Percentiles rank a stretch among this genome's conserved stretches.
Conservation (phyloP, 53 echinoderm and acorn worm genomes). For the Temnopleurus reevesii region DNA sequence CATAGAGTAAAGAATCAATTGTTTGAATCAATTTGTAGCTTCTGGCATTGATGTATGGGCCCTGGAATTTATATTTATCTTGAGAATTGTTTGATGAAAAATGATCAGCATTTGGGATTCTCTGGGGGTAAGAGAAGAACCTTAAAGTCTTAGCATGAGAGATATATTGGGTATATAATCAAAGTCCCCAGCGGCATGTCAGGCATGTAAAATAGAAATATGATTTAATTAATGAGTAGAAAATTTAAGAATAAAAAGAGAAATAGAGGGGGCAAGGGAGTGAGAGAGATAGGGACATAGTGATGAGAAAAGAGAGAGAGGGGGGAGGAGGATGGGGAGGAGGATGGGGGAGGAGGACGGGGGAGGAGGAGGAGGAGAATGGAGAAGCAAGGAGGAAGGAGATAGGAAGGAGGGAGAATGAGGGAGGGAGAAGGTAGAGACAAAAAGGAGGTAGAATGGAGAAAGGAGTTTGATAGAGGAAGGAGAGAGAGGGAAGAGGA, state of each 20-base stretch:
- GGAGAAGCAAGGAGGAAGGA: neutral
- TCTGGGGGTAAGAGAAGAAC: neutral
- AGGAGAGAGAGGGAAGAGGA: neutral
- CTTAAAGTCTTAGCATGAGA: neutral
- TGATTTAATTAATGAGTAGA: neutral
- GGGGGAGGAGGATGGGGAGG: neutral
- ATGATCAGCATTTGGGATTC: conserved; percentile 12
- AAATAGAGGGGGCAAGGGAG: neutral
- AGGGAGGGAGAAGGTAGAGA: neutral
- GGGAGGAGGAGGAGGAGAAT: neutral
- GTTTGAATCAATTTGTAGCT: conserved; percentile 12
- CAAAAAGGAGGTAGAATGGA: neutral
- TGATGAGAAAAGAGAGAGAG: neutral
- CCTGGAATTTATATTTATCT: neutral
- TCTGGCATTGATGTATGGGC: conserved; percentile 15
- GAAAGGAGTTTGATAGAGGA: neutral
- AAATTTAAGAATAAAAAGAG: no score
- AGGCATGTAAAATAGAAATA: neutral
- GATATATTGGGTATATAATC: neutral
- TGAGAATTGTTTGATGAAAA: neutral
- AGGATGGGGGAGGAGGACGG: neutral
- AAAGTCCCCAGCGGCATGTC: neutral
- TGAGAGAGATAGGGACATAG: neutral
- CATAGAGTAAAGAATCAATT: neutral
- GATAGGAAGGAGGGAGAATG: neutral